phyloP scores from a whole-genome alignment of 2,888 invertebrate genomes.

The Chouioia cunea region DNA sequence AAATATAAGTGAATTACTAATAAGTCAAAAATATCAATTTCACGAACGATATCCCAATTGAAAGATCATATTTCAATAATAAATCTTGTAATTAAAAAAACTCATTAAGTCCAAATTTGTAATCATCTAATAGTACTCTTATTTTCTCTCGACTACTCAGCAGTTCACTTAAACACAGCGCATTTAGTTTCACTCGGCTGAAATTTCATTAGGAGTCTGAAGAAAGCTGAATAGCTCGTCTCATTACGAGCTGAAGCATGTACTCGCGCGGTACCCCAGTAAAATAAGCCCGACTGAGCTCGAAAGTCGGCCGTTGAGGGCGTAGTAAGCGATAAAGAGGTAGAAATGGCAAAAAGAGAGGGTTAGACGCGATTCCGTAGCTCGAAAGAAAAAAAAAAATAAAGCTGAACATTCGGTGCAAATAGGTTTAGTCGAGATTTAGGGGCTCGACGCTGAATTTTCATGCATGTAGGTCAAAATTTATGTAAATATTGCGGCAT shows the following conservation, averaged over 20 bases:
- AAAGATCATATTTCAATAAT: too few species aligned
- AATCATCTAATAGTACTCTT: background rate
- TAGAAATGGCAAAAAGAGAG: conserved; percentile 14
- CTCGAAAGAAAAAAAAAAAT: conserved; percentile 10
- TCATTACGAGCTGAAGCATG: conserved; percentile 16
- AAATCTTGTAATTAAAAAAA: too few species aligned
- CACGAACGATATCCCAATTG: too few species aligned
- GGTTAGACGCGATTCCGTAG: background rate
- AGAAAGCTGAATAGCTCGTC: conserved; percentile 17
- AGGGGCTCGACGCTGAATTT: conserved; percentile 49
- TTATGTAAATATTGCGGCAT: conserved; percentile 48
- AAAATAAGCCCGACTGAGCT: conserved; percentile 4
- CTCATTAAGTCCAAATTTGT: too few species aligned
- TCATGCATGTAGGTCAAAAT: conserved; percentile 50
- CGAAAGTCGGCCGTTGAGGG: background rate
- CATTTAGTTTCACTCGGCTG: background rate
- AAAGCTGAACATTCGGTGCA: conserved; percentile 37
- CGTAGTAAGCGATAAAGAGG: conserved; percentile 5
- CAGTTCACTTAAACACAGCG: background rate
- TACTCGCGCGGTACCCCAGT: background rate
- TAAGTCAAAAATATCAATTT: too few species aligned
- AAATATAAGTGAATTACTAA: too few species aligned
- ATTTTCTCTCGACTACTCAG: background rate
- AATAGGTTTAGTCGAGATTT: conserved; percentile 52
- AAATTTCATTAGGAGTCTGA: conserved; percentile 16